Percentiles rank a stretch among this genome's conserved stretches.
Evolutionary conservation across 92 coral and sea anemone species (phyloP).

Genomic region (Galaxea fascicularis): DNA sequence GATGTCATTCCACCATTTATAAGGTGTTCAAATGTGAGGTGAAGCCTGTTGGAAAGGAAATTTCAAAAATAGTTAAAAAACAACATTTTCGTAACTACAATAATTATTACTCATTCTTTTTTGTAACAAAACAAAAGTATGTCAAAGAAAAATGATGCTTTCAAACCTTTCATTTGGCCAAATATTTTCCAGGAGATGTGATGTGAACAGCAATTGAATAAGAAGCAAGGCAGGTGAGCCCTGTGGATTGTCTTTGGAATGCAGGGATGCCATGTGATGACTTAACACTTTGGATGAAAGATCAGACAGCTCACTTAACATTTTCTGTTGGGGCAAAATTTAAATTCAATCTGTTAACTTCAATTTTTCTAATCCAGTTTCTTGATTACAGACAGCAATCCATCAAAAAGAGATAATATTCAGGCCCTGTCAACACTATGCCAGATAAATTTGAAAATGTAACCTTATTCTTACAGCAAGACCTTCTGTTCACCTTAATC

Average conservation of each 20-base stretch:
- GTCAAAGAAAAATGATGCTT: background rate
- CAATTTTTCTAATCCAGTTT: background rate
- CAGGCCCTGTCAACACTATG: no score
- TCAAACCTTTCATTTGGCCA: constrained; percentile 74
- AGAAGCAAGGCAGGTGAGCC: constrained; percentile 80
- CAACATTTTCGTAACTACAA: no score
- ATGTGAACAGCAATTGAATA: constrained; percentile 68
- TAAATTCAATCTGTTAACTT: background rate
- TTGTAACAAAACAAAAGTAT: no score
- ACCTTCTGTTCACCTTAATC: no score
- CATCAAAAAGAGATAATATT: no score
- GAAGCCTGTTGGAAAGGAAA: constrained; percentile 60
- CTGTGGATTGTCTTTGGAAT: constrained; percentile 86
- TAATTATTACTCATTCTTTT: no score
- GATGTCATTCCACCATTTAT: constrained; percentile 75
- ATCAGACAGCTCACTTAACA: constrained; percentile 64
- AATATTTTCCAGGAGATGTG: constrained; percentile 49
- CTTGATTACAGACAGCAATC: background rate
- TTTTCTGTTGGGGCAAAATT: constrained; percentile 62
- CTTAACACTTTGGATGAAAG: constrained; percentile 68
- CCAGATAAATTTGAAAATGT: no score
- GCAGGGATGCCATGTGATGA: constrained; percentile 72
- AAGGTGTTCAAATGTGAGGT: constrained; percentile 76
- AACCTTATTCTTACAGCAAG: no score
- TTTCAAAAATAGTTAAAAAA: no score